A percentile compares a stretch with the other conserved stretches of the same genome.
Evolutionary conservation across 2,888 invertebrate genomes (phyloP).

Genomic region (Metellina segmentata): DNA sequence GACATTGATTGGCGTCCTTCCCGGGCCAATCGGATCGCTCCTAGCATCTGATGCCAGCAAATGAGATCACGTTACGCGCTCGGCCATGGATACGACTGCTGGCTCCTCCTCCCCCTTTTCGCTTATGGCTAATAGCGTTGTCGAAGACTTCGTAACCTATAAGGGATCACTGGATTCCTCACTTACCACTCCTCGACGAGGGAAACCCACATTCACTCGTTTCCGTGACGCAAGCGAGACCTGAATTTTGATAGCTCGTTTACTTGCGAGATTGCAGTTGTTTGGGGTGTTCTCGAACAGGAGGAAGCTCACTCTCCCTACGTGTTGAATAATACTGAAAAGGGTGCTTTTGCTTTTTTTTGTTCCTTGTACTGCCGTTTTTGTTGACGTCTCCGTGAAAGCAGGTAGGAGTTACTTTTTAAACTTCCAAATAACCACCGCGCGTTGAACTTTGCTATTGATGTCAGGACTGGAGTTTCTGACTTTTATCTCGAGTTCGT

Average conservation of each 20-base stretch:
- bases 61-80: slow-evolving; percentile 76
- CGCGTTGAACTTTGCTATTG: no score
- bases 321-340: not conserved
- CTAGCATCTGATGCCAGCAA: slow-evolving; percentile 74
- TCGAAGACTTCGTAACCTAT: slow-evolving; percentile 76
- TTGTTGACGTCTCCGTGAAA: no score
- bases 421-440: no score
- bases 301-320: not conserved
- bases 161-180: slow-evolving; percentile 79
- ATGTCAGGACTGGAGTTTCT: no score
- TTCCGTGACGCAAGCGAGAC: slow-evolving; percentile 40
- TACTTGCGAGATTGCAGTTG: slow-evolving; percentile 2
- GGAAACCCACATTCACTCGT: slow-evolving; percentile 57
- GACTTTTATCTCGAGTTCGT: no score
- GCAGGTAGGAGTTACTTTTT: no score
- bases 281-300: not conserved
- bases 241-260: slow-evolving; percentile 68
- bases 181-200: slow-evolving; percentile 61
- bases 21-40: slow-evolving; percentile 69
- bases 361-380: no score
- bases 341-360: no score
- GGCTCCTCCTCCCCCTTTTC: slow-evolving; percentile 57
- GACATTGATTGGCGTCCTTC: slow-evolving; percentile 76
- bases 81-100: slow-evolving; percentile 73
- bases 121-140: slow-evolving; percentile 75